Conservation (phyloP, 53 echinoderm and acorn worm genomes). For the Apostichopus leukothele region DNA sequence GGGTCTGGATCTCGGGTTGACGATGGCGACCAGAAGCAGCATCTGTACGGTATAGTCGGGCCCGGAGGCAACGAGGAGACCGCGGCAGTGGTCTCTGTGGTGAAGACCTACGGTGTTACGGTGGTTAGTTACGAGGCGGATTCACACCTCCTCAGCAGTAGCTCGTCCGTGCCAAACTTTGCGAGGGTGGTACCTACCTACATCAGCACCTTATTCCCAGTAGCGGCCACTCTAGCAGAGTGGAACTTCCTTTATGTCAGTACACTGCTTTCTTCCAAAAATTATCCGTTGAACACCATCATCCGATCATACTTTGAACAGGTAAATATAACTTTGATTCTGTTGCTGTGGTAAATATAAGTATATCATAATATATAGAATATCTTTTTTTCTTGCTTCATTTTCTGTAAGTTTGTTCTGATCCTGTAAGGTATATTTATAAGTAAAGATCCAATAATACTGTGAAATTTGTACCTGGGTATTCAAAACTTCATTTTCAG, state of each 20-base stretch:
- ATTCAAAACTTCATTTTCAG: too few species aligned
- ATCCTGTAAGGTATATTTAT: too few species aligned
- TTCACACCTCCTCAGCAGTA: slow-evolving; percentile 56
- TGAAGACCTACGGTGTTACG: slow-evolving; percentile 61
- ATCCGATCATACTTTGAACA: slow-evolving; percentile 12
- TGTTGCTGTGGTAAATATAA: background rate
- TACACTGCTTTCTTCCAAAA: slow-evolving; percentile 44
- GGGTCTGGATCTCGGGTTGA: slow-evolving; percentile 67
- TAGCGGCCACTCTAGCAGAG: slow-evolving; percentile 50
- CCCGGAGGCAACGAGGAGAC: slow-evolving; percentile 72
- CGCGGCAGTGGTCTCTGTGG: slow-evolving; percentile 42
- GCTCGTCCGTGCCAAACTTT: slow-evolving; percentile 55
- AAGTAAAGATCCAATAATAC: too few species aligned
- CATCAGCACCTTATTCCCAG: slow-evolving; percentile 48
- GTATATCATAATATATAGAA: too few species aligned
- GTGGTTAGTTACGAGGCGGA: slow-evolving; percentile 71
- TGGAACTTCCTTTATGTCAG: slow-evolving; percentile 66
- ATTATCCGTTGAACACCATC: background rate
- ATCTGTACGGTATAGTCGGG: slow-evolving; percentile 78
- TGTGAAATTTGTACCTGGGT: too few species aligned
- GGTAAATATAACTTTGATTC: background rate
- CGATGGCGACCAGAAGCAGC: slow-evolving; percentile 47
- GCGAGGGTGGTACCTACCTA: slow-evolving; percentile 65
- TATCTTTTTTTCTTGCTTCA: too few species aligned
- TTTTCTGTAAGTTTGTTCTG: too few species aligned